Evolutionary conservation across 2,113 vertebrate species (phyloP), one percentile per base, ranked within the genome.

Genomic region (Polyodon spathula): DNA sequence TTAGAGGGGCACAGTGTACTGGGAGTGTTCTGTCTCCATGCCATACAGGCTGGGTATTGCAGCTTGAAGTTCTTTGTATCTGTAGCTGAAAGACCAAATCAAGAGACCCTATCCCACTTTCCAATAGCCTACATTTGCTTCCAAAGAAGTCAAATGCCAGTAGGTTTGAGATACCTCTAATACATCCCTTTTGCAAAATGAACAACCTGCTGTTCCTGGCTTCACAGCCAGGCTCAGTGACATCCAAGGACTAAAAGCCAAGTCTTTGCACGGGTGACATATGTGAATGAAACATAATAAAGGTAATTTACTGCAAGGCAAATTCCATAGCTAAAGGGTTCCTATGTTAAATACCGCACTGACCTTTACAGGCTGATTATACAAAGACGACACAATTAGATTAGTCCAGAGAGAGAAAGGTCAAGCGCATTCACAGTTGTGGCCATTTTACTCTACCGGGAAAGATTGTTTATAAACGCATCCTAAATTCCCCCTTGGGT

Each of bases 341-440:
- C 81, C 90, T 83, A 88, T 89, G 89, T 91, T 94, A 93, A 92
- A 90, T 89, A 90, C 90, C 88, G 83, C 72, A 72, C 82, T 91
- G 92, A 95, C 92, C 92, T 95, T 94, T 94, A 88, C 88, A 66
- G 87, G 86, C 88, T 93, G 90, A 92, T 94, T 93, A 91, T 91
- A 93, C 93, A 95, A 93, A 91, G 90, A 88, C 84, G 86, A 88
- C 88, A 87, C 90, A 93, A 94, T 94, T 91, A 86, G 91, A 93
- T 94, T 93, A 95, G 88, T 86, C 82, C 86, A 74, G 81, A 88
- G 89, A 88, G 86, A 86, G 90, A 88, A 95, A 95, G 93, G 93
- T 94, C 92, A 94, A 93, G 84, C 73, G 84, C 87, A 86, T 90
- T 89, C 89, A 82, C 91, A 87, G 88, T 78, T 88, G 86, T 82